Evolutionary conservation across 2,888 invertebrate genomes (phyloP).

Genomic region (Gymnosoma rotundatum): DNA sequence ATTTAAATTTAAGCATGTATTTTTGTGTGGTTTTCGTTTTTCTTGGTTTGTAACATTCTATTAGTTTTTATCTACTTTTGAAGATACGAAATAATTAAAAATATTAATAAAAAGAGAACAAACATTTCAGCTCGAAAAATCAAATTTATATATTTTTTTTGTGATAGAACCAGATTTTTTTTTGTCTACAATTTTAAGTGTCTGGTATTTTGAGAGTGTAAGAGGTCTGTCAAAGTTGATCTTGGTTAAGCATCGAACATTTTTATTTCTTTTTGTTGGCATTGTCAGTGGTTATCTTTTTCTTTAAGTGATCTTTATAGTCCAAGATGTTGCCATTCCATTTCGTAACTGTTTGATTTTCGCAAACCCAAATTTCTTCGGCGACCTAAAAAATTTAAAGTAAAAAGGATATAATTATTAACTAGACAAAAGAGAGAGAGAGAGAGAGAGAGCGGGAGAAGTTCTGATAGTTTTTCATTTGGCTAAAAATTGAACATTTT

Average conservation of each 20-base stretch:
- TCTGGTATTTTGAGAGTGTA: constrained; percentile 21
- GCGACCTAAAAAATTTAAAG: constrained; percentile 89
- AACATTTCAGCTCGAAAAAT: constrained; percentile 47
- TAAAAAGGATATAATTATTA: not conserved
- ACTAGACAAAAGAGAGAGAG: not conserved
- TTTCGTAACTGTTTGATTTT: constrained; percentile 96
- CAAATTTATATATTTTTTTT: constrained; percentile 24
- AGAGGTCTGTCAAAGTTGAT: constrained; percentile 31
- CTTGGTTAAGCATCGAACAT: not conserved
- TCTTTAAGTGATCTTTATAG: constrained; percentile 97
- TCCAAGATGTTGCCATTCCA: constrained; percentile 98
- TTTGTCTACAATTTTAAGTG: not conserved
- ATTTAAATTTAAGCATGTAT: constrained; percentile 32
- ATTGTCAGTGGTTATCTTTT: constrained; percentile 88
- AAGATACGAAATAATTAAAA: constrained; percentile 25
- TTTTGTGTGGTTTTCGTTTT: not conserved
- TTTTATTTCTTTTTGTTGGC: constrained; percentile 73
- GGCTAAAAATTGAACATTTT: too few relatives aligned
- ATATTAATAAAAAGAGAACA: constrained; percentile 16
- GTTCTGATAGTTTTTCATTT: too few relatives aligned
- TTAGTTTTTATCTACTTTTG: constrained; percentile 54
- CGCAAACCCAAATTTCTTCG: constrained; percentile 99
- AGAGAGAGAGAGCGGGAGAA: too few relatives aligned
- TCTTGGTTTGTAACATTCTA: constrained; percentile 21
- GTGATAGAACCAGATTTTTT: not conserved